Base-by-base conservation (phyloP, 1,140 invertebrate species). In the Metopolophium dirhodum region DNA sequence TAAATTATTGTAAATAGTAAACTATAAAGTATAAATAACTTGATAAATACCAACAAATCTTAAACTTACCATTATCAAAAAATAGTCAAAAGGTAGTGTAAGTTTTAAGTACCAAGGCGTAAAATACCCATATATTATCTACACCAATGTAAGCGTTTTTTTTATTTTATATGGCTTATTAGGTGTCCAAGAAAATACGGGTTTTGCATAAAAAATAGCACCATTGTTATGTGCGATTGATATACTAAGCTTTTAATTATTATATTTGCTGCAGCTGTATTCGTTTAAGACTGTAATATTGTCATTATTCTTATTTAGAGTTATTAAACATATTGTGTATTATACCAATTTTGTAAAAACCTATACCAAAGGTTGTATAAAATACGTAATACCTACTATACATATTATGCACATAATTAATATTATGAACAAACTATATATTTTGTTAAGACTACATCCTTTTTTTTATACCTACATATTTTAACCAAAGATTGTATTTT, bases 401-500 rank as follows among this genome's bases (percentile, higher is more conserved):
- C 37, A 85, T 49, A 49, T n/a, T 88, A 23, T 35, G 49, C 87
- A 54, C 47, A 51, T 47, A 49, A 88, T 51, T 51, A 51, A 54
- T 51, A n/a, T 20, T 88, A 88, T 22, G n/a, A 23, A 88, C 49
- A 35, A 49, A 88, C 87, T 88, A 88, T 54, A 51, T 54, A 88
- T 88, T 88, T 51, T 88, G 47, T 51, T 22, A 88, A 49, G 47
- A 49, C 35, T 49, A 49, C 26, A 57, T 35, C 9, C 1, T 89
- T 89, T 57, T 57, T 57, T 57, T n/a, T 77, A n/a, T 77, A 35
- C n/a, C 18, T 77, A 89, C 49, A n/a, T 37, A 57, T 89, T 57
- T 57, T 89, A 89, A 89, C 88, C 88, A 89, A 89, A 89, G 88
- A 89, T 57, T 89, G 87, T 89, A 77, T 89, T 89, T 89, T 89